Evolutionary conservation across 2,113 vertebrate species (phyloP).

Genomic region (Ranitomeya variabilis): DNA sequence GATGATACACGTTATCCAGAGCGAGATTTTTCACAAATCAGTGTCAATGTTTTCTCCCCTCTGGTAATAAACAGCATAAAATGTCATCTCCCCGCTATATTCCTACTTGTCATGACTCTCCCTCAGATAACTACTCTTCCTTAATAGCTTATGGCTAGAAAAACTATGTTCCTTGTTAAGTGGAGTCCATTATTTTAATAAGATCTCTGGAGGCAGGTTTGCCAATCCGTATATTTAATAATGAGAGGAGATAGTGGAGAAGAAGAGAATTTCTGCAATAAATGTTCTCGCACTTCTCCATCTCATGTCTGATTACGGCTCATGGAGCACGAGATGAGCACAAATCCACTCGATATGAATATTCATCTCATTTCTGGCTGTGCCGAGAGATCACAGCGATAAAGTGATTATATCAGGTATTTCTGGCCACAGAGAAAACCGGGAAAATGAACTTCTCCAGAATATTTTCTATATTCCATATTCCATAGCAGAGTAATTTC

Average conservation of each 20-base stretch:
- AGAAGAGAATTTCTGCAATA: slow-evolving; percentile 22
- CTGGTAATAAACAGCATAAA: slow-evolving; percentile 2
- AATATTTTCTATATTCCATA: not conserved
- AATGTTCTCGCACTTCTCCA: slow-evolving; percentile 15
- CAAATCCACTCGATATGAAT: not conserved
- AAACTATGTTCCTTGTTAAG: slow-evolving; percentile 38
- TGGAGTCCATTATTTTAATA: slow-evolving; percentile 50
- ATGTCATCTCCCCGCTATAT: not conserved
- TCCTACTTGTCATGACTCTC: not conserved
- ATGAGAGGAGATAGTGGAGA: slow-evolving; percentile 8
- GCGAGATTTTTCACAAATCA: slow-evolving; percentile 14
- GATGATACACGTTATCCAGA: not conserved
- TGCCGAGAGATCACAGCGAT: not conserved
- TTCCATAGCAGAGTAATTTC: not conserved
- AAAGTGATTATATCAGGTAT: not conserved
- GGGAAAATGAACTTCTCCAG: not conserved
- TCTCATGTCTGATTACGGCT: slow-evolving; percentile 33
- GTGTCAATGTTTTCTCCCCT: not conserved
- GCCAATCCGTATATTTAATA: slow-evolving; percentile 23
- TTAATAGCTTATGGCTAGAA: slow-evolving; percentile 27
- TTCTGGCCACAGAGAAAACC: not conserved
- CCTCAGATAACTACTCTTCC: slow-evolving; percentile 6
- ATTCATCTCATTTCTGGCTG: slow-evolving; percentile 21
- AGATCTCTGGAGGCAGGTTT: slow-evolving; percentile 32
- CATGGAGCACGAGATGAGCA: not conserved